Percentiles rank a stretch among this genome's conserved stretches.
Evolutionary conservation across 2,113 vertebrate genomes (phyloP).

Genomic region (Candoia aspera): DNA sequence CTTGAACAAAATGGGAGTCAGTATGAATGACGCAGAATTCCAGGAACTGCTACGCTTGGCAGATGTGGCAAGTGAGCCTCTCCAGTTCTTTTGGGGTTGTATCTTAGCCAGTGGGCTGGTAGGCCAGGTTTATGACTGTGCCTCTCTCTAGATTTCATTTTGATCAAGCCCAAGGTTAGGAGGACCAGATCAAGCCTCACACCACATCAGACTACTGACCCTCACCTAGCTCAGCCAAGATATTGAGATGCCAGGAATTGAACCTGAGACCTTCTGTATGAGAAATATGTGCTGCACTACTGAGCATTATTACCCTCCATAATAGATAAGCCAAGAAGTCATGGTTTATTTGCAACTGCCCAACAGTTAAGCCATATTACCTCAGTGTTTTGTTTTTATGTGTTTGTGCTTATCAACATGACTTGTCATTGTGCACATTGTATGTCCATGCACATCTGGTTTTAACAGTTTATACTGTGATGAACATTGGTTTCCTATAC

Average conservation of each 20-base stretch:
- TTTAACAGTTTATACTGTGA: not conserved
- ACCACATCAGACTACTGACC: not conserved
- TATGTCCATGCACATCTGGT: not conserved
- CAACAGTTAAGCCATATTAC: not conserved
- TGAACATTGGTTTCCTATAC: not conserved
- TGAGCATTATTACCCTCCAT: not conserved
- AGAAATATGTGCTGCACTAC: not conserved
- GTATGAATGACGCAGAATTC: constrained; percentile 31
- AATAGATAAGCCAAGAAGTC: not conserved
- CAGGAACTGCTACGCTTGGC: constrained; percentile 27
- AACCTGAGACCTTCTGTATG: not conserved
- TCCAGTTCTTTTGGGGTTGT: not conserved
- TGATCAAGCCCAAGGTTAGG: too few species aligned
- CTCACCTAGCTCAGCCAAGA: not conserved
- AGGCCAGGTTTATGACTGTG: not conserved
- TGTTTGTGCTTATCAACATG: not conserved
- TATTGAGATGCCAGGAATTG: not conserved
- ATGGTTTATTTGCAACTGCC: not conserved
- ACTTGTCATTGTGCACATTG: not conserved
- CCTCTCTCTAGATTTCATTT: not conserved
- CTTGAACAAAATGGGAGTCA: constrained; percentile 44
- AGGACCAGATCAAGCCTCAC: not conserved
- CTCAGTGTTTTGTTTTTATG: not conserved
- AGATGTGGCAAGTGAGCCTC: constrained; percentile 34
- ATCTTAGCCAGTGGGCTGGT: not conserved